phyloP scores from a whole-genome alignment of 2,113 vertebrate genomes.

The Triplophysa dalaica region DNA sequence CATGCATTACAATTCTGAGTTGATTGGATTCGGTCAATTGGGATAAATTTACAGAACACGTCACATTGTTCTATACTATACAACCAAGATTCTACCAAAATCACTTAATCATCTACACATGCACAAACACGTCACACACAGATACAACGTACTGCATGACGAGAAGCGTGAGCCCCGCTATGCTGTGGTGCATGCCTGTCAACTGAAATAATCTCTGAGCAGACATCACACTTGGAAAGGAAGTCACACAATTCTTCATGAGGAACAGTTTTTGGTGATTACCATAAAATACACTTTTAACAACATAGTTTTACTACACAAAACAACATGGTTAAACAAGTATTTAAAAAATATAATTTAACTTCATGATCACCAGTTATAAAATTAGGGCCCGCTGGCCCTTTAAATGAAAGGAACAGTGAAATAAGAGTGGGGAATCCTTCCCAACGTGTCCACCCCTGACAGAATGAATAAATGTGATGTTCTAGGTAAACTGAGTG shows the following conservation, averaged over 20 bases:
- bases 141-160: not conserved
- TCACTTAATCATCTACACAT: not conserved
- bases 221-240: not conserved
- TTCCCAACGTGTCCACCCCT: not conserved
- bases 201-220: slow-evolving; percentile 7
- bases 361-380: not conserved
- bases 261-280: not conserved
- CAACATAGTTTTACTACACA: too few species aligned
- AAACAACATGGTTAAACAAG: not conserved
- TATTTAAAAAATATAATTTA: not conserved
- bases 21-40: not conserved
- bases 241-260: not conserved
- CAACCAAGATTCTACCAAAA: not conserved
- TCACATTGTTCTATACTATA: slow-evolving; percentile 13
- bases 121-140: not conserved
- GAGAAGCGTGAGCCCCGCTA: not conserved
- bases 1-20: not conserved
- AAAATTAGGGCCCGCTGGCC: not conserved
- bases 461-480: slow-evolving; percentile 19
- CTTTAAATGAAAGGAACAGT: not conserved
- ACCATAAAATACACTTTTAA: too few species aligned
- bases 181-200: slow-evolving; percentile 12
- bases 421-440: not conserved
- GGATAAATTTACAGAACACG: not conserved
- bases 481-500: slow-evolving; percentile 12